Evolutionary conservation across 1,140 invertebrate species (phyloP), one percentile per base, ranked within the genome.

Genomic region (Teleopsis dalmanni): DNA sequence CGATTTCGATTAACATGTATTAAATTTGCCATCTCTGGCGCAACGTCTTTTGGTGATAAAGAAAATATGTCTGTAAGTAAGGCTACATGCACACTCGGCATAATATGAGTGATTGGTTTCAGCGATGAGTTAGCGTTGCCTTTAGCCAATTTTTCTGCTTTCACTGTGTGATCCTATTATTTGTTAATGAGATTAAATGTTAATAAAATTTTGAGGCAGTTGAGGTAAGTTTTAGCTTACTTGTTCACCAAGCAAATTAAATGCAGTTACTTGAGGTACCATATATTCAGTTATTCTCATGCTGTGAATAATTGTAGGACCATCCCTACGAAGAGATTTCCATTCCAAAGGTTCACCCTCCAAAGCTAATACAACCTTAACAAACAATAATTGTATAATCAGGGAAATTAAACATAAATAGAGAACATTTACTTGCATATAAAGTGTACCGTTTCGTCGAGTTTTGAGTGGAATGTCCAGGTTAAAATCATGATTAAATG

Each of bases 371-470:
- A 81, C 76, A 7, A 52, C 46, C 44, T 46, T 10, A 10, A 43
- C 3, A 4, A 27, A 42, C 21, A 16, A 13, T 0, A 43, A 31
- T 7, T 8, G n/a, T 25, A 23, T 40, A 9, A 23, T 13, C 2
- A 40, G 3, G 10, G n/a, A n/a, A 27, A 26, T 14, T 16, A 27
- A 42, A 16, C 9, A 9, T 25, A 22, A 23, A 19, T 13, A 21
- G n/a, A 9, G 5, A n/a, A 14, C n/a, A 40, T 14, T 42, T 16
- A 81, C 71, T 64, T 85, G 83, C 52, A 89, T 72, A 59, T 76
- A 87, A 21, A 90, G 59, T 7, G 84, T 82, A 18, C 87, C 87
- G 78, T 91, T 92, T 34, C 81, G 78, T 9, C 82, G 73, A 1
- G 86, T 87, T 65, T 78, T 81, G 1, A 62, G 57, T 16, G 87